phyloP scores from a whole-genome alignment of 2,113 vertebrate species.

The Acrocephalus kingi region DNA sequence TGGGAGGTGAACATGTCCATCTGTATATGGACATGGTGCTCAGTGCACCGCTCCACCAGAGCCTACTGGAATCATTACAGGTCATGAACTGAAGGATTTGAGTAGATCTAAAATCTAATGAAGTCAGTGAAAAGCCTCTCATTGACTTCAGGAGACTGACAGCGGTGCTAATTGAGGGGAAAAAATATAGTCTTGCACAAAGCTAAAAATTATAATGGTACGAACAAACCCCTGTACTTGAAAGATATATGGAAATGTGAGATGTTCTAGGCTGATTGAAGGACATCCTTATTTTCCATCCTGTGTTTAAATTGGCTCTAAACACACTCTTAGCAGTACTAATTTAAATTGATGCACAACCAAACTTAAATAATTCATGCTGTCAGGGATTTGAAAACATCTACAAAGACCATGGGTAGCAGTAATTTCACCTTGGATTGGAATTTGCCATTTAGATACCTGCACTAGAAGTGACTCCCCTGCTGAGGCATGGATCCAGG shows the following conservation, averaged over 20 bases:
- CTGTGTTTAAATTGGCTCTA: neutral
- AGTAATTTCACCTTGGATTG: neutral
- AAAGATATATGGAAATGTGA: neutral
- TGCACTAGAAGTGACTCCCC: neutral
- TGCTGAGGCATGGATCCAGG: neutral
- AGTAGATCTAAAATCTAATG: neutral
- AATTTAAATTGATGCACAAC: neutral
- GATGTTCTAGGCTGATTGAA: neutral
- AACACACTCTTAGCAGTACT: neutral
- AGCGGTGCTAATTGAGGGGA: neutral
- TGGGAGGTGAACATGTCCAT: neutral
- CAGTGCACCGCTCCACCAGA: neutral
- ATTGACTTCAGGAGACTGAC: neutral
- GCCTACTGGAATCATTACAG: neutral
- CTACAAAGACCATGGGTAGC: neutral
- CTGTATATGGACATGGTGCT: neutral
- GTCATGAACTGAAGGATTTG: neutral
- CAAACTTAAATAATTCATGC: neutral
- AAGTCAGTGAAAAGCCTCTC: neutral
- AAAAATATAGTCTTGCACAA: neutral
- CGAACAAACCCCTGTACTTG: accelerated
- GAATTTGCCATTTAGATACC: neutral
- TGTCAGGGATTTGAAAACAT: neutral
- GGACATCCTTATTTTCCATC: neutral
- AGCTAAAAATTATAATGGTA: neutral